Evolutionary conservation across 2,888 invertebrate species (phyloP).

Genomic region (Eupithecia inturbata): DNA sequence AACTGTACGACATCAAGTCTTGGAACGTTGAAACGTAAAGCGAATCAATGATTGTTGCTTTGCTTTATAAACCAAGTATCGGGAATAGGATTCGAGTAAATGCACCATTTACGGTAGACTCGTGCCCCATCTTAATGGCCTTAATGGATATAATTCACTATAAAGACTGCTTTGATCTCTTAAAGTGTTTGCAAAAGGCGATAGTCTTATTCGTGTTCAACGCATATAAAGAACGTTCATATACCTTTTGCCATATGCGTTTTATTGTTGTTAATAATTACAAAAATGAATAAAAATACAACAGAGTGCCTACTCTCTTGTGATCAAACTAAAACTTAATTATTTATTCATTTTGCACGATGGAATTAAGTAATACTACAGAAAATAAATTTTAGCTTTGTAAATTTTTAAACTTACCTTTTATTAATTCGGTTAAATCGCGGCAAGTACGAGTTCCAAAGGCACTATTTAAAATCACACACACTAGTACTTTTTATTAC

Average conservation of each 20-base stretch:
- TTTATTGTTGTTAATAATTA: neutral
- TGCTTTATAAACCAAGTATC: slow-evolving; percentile 39
- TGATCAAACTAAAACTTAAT: neutral
- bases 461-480: slow-evolving; percentile 15
- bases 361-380: neutral
- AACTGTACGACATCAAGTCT: slow-evolving; percentile 32
- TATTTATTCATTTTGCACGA: neutral
- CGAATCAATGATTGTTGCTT: slow-evolving; percentile 35
- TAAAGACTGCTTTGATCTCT: slow-evolving; percentile 27
- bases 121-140: slow-evolving; percentile 56
- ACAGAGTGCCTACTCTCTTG: no score
- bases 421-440: neutral
- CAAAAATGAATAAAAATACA: neutral
- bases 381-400: neutral
- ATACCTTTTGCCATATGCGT: neutral
- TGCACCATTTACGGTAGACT: slow-evolving; percentile 41
- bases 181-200: slow-evolving; percentile 14
- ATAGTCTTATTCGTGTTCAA: slow-evolving; percentile 10
- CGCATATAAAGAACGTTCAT: neutral
- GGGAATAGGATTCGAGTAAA: slow-evolving; percentile 43
- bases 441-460: slow-evolving; percentile 1
- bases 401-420: slow-evolving; percentile 16
- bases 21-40: slow-evolving; percentile 34
- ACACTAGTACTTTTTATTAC: slow-evolving; percentile 12
- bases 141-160: slow-evolving; percentile 39